phyloP scores from a whole-genome alignment of 2,888 invertebrate species.

The Hemaris fuciformis region DNA sequence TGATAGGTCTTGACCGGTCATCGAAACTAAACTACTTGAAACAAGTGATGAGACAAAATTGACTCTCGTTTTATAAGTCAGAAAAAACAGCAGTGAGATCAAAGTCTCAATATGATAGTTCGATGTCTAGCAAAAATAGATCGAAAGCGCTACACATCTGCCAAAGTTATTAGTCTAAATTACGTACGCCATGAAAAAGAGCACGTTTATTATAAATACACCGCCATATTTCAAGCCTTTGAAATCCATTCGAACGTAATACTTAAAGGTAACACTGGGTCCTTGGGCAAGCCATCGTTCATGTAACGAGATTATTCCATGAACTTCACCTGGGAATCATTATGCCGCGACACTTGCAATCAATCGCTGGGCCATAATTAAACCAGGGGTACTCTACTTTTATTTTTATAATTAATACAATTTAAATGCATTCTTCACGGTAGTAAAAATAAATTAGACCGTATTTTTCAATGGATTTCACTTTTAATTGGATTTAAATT shows the following conservation, averaged over 20 bases:
- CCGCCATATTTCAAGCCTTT: not conserved
- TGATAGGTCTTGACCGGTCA: too few relatives aligned
- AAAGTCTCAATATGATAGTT: not conserved
- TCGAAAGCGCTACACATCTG: not conserved
- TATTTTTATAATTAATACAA: not conserved
- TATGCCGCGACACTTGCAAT: constrained; percentile 57
- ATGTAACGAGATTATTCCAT: constrained; percentile 52
- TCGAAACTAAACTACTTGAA: too few relatives aligned
- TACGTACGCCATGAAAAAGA: not conserved
- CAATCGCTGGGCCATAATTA: constrained; percentile 64
- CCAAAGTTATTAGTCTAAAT: not conserved
- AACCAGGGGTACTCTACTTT: constrained; percentile 44
- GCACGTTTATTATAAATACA: not conserved
- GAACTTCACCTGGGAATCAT: constrained; percentile 63
- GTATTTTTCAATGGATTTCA: not conserved
- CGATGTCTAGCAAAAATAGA: not conserved
- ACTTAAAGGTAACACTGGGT: constrained; percentile 10
- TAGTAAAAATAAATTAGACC: not conserved
- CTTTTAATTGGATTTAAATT: not conserved
- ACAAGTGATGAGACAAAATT: too few relatives aligned
- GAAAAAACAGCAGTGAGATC: too few relatives aligned
- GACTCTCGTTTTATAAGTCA: too few relatives aligned
- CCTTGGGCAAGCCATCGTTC: constrained; percentile 37
- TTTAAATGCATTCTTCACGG: not conserved
- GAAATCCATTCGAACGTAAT: not conserved